Conservation (phyloP, 2,888 invertebrate species). For the Tetragnatha montana region DNA sequence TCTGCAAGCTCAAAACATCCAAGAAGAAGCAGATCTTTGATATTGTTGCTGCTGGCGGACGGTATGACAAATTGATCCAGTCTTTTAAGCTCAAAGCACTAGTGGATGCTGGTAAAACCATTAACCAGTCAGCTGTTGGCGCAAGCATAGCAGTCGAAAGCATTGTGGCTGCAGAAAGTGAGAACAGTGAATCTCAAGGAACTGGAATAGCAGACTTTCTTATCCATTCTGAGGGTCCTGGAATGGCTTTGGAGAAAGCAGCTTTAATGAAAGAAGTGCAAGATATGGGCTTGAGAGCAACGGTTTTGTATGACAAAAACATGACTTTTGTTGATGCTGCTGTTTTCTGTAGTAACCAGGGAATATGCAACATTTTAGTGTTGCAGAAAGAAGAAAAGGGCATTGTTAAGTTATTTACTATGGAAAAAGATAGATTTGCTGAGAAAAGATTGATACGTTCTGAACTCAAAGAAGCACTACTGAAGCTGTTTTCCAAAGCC, state of each 20-base stretch:
- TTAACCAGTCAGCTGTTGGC: constrained; percentile 83
- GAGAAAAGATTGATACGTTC: constrained; percentile 65
- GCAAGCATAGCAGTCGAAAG: constrained; percentile 90
- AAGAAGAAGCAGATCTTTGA: constrained; percentile 80
- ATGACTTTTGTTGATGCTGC: constrained; percentile 82
- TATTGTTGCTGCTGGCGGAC: constrained; percentile 90
- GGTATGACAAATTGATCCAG: constrained; percentile 88
- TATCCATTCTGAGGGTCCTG: constrained; percentile 81
- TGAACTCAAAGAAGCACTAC: constrained; percentile 81
- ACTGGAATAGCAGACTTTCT: constrained; percentile 80
- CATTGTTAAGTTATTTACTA: constrained; percentile 77
- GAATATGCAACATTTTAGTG: constrained; percentile 82
- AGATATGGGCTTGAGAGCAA: constrained; percentile 83
- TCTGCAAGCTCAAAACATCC: constrained; percentile 80
- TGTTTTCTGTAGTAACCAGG: constrained; percentile 80
- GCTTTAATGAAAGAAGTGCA: constrained; percentile 82
- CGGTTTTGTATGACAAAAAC: constrained; percentile 79
- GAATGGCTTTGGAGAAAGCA: constrained; percentile 79
- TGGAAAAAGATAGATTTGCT: constrained; percentile 51
- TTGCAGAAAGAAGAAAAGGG: constrained; percentile 81
- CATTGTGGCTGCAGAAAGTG: constrained; percentile 81
- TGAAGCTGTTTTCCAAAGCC: constrained; percentile 74
- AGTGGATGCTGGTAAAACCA: constrained; percentile 73
- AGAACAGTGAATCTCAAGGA: constrained; percentile 76
- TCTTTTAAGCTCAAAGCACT: constrained; percentile 64